Percentiles rank a stretch among this genome's conserved stretches.
phyloP scores from a whole-genome alignment of 2,888 invertebrate genomes.

The Drosophila helvetica region DNA sequence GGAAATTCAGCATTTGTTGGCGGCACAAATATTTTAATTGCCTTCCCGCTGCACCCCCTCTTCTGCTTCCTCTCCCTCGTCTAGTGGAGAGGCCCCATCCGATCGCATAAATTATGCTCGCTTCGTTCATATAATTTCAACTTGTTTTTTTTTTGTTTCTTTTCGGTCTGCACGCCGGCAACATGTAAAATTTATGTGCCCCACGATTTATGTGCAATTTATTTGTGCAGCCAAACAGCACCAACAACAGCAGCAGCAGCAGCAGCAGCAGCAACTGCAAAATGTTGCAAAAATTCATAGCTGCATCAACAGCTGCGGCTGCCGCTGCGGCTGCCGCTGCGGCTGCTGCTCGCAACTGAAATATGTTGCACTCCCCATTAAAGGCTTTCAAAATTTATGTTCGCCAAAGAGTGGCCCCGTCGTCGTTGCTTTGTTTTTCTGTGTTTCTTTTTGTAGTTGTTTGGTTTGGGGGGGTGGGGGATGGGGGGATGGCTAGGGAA shows the following conservation, averaged over 20 bases:
- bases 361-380: constrained; percentile 68
- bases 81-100: not conserved
- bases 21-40: constrained; percentile 74
- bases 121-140: constrained; percentile 72
- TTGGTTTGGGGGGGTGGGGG: constrained; percentile 1
- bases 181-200: constrained; percentile 77
- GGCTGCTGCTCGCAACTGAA: constrained; percentile 52
- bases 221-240: constrained; percentile 71
- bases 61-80: too few species aligned
- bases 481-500: not conserved
- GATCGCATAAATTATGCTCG: constrained; percentile 66
- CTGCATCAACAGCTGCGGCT: constrained; percentile 58
- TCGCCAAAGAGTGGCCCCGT: constrained; percentile 56
- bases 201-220: constrained; percentile 79
- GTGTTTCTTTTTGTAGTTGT: not conserved
- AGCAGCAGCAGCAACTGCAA: constrained; percentile 42
- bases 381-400: constrained; percentile 74
- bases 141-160: constrained; percentile 71
- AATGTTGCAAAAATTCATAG: constrained; percentile 39
- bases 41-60: constrained; percentile 6
- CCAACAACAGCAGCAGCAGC: constrained; percentile 14
- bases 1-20: constrained; percentile 52
- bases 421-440: constrained; percentile 36
- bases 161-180: constrained; percentile 69
- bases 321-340: constrained; percentile 65